Conservation (phyloP, 2,888 invertebrate species). For the Amphipoea oculea region DNA sequence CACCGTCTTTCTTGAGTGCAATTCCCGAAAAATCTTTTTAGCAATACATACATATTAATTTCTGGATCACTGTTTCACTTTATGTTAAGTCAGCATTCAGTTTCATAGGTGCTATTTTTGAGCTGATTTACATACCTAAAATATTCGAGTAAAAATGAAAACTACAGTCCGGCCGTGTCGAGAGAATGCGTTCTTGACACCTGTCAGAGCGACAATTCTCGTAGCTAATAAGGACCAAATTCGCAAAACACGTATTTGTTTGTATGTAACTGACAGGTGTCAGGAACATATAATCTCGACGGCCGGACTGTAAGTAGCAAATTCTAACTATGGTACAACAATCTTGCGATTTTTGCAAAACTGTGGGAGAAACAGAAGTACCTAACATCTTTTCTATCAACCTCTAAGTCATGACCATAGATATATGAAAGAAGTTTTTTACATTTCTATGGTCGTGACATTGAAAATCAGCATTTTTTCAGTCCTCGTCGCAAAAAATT, state of each 20-base stretch:
- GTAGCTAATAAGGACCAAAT: no score
- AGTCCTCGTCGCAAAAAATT: neutral
- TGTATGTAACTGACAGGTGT: no score
- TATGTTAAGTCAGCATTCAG: neutral
- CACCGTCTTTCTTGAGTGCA: neutral
- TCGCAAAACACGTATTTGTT: no score
- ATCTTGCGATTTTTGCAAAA: neutral
- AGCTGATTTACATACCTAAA: neutral
- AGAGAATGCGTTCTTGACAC: no score
- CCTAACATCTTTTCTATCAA: neutral
- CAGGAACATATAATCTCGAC: no score
- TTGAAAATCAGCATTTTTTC: neutral
- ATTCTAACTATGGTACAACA: neutral
- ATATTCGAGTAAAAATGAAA: neutral
- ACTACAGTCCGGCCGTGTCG: no score
- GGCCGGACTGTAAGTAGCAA: neutral
- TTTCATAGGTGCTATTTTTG: neutral
- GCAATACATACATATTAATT: neutral
- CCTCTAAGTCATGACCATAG: no score
- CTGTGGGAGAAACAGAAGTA: neutral
- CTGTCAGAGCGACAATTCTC: no score
- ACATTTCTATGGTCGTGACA: no score
- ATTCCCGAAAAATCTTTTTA: constrained; percentile 18
- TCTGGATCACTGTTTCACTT: neutral
- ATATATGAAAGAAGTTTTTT: no score